Conservation (phyloP, 2,888 invertebrate genomes). For the Coleophora deauratella region DNA sequence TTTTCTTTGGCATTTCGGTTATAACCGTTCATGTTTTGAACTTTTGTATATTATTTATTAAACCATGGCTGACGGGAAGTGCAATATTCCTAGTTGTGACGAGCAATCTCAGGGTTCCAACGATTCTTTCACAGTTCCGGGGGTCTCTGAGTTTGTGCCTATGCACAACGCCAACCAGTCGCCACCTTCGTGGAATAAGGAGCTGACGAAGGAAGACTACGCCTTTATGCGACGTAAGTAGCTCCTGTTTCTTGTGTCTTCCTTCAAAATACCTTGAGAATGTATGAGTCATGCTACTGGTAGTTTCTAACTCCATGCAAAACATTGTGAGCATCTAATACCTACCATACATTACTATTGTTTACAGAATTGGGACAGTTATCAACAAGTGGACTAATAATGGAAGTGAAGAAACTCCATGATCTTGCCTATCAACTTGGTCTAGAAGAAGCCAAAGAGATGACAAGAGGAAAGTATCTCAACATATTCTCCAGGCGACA, state of each 20-base stretch:
- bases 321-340: neutral
- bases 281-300: too few relatives aligned
- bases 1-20: conserved; percentile 49
- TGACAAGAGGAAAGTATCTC: conserved; percentile 95
- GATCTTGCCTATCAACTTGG: conserved; percentile 96
- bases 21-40: conserved; percentile 55
- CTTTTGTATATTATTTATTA: conserved; percentile 23
- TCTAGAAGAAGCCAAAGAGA: conserved; percentile 95
- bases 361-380: conserved; percentile 81
- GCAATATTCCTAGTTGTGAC: conserved; percentile 33
- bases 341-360: too few relatives aligned
- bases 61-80: conserved; percentile 44
- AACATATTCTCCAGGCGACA: conserved; percentile 80
- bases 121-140: conserved; percentile 82
- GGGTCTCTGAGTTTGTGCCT: conserved; percentile 88
- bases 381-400: conserved; percentile 87
- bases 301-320: too few relatives aligned
- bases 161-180: conserved; percentile 73
- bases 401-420: conserved; percentile 95
- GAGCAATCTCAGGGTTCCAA: conserved; percentile 43
- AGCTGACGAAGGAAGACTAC: conserved; percentile 82
- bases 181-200: conserved; percentile 78
- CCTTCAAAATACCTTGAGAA: too few relatives aligned
- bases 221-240: conserved; percentile 85
- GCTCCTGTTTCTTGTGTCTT: neutral